A percentile compares a stretch with the other conserved stretches of the same genome.
Conservation (phyloP, 1,140 invertebrate species). For the Latrodectus geometricus region DNA sequence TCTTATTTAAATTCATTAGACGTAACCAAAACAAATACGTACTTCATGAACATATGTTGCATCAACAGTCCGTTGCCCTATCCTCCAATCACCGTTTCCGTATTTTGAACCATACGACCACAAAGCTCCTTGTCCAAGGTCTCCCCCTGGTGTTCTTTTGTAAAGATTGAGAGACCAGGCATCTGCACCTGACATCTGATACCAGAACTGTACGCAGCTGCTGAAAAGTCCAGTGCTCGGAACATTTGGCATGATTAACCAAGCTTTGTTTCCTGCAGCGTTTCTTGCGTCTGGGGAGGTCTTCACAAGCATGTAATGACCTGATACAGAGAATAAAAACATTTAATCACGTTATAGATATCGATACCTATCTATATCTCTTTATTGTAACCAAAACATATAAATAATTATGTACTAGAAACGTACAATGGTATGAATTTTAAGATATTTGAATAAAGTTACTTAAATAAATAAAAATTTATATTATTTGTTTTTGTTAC, state of each 20-base stretch:
- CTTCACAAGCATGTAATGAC: constrained; percentile 43
- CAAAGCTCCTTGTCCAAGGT: background rate
- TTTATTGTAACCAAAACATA: background rate
- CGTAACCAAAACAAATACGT: background rate
- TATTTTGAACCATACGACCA: constrained; percentile 21
- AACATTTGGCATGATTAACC: constrained; percentile 20
- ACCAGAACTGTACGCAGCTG: constrained; percentile 63
- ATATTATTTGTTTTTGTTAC: no score
- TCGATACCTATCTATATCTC: background rate
- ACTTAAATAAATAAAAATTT: no score
- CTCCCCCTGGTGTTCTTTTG: constrained; percentile 8
- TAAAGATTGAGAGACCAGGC: constrained; percentile 47
- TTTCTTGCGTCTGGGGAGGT: constrained; percentile 10
- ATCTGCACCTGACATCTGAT: constrained; percentile 60
- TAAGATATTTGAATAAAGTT: no score
- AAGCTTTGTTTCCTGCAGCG: constrained; percentile 15
- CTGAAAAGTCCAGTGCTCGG: background rate
- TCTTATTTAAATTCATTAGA: background rate
- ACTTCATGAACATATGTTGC: constrained; percentile 25
- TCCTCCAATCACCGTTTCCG: constrained; percentile 17
- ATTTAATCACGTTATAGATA: background rate
- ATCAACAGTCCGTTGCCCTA: constrained; percentile 24
- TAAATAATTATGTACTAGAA: no score
- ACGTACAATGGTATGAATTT: no score
- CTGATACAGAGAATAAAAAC: background rate